Conservation (phyloP, 1,140 invertebrate genomes). For the Diuraphis noxia region DNA sequence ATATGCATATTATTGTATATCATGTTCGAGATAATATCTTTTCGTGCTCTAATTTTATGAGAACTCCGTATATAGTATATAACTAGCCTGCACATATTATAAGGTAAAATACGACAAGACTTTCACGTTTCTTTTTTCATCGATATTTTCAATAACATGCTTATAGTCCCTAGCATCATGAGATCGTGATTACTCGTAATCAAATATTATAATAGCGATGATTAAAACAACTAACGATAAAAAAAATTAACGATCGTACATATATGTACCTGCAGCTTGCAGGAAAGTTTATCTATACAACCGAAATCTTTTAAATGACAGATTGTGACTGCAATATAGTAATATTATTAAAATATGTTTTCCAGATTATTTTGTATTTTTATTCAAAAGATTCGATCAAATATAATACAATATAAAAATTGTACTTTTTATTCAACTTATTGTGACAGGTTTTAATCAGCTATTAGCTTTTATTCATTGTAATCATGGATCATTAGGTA, state of each 20-base stretch:
- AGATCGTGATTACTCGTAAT: no score
- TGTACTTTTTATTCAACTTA: background rate
- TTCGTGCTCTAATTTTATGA: background rate
- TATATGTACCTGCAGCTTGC: no score
- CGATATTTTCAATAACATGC: background rate
- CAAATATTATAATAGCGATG: no score
- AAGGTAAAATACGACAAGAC: background rate
- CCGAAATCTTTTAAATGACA: no score
- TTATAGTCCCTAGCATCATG: background rate
- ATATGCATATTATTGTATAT: background rate
- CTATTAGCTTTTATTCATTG: background rate
- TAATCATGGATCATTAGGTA: background rate
- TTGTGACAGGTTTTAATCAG: background rate
- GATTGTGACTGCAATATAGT: no score
- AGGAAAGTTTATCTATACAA: no score
- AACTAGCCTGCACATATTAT: background rate
- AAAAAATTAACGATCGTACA: no score
- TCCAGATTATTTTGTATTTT: no score
- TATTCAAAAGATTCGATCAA: background rate
- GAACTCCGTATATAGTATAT: background rate
- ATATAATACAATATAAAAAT: background rate
- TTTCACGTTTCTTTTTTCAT: background rate
- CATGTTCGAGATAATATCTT: background rate
- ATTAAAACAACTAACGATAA: no score
- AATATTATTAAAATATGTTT: no score